Base-by-base conservation (phyloP, 2,113 vertebrate genomes). In the Numida meleagris region DNA sequence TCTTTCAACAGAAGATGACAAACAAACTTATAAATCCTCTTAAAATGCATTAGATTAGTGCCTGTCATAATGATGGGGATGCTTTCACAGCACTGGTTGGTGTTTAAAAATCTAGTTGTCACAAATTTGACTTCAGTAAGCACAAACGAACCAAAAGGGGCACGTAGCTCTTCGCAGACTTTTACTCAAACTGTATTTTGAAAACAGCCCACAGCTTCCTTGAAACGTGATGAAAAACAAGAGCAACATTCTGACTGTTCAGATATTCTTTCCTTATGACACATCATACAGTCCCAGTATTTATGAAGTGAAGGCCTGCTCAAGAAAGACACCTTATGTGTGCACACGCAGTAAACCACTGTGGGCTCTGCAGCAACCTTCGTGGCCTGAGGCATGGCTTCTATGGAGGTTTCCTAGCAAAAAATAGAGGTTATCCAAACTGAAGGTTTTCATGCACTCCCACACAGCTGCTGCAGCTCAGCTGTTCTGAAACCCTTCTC, bases 391-490 rank as follows among this genome's bases (percentile, higher is more conserved):
- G 34, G n/a, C 23, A 10, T 46, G 1, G 0, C 14, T 68, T 65
- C 36, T 16, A 11, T 4, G 12, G 15, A 68, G 42, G 14, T 71
- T 87, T 33, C 8, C 33, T 33, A 63, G 12, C 16, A 29, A 71
- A 38, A 50, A 29, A 71, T 7, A 51, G 38, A 31, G 36, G 13
- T 65, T 78, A 51, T 51, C 75, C 43, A 62, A n/a, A n/a, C 12
- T 13, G 24, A 38, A 79, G n/a, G 27, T 14, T 72, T 61, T n/a
- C 15, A 1, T 27, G 24, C 20, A 20, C 5, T 40, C 6, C 7
- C 14, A 16, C 2, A 2, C 14, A 1, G 1, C 51, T 48, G 38
- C 31, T 42, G 46, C 0, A 0, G 40, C 84, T 91, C 2, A 0
- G 48, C 31, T 45, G 61, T 84, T 2, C 62, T 1, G 1, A 89